Percentiles rank a stretch among this genome's conserved stretches.
Conservation (phyloP, 2,888 invertebrate species). For the Ypsolopha sequella region DNA sequence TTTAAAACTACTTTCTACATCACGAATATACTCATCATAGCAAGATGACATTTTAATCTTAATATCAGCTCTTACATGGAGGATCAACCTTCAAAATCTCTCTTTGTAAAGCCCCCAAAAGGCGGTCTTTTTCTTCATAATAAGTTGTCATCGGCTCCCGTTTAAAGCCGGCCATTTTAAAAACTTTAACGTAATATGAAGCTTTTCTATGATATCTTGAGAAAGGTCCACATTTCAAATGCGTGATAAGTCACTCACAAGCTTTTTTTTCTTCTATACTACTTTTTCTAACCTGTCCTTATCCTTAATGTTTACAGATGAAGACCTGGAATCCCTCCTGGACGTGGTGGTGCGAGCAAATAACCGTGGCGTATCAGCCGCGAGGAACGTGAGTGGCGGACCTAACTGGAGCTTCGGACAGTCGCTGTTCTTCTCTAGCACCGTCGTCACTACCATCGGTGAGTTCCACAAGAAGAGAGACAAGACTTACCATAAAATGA, state of each 20-base stretch:
- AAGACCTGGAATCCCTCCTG: conserved; percentile 79
- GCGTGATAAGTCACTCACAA: background rate
- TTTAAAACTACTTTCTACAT: too few species aligned
- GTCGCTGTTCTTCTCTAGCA: conserved; percentile 89
- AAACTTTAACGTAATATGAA: background rate
- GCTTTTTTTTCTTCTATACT: background rate
- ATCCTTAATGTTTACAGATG: conserved; percentile 63
- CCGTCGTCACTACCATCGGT: conserved; percentile 92
- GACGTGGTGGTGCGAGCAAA: conserved; percentile 79
- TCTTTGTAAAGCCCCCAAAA: too few species aligned
- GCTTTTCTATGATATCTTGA: background rate
- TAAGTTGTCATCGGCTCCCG: too few species aligned
- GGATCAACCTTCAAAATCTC: too few species aligned
- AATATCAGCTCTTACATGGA: too few species aligned
- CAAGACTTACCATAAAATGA: too few species aligned
- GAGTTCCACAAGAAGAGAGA: too few species aligned
- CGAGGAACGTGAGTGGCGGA: conserved; percentile 80
- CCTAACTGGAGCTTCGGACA: conserved; percentile 94
- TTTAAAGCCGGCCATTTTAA: background rate
- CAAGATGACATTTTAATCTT: too few species aligned
- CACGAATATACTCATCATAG: too few species aligned
- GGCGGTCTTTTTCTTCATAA: too few species aligned
- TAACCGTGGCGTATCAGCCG: conserved; percentile 83
- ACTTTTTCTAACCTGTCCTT: background rate
- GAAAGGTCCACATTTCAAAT: background rate